phyloP scores from a whole-genome alignment of 2,888 invertebrate genomes.

The Orchesella flavescens region DNA sequence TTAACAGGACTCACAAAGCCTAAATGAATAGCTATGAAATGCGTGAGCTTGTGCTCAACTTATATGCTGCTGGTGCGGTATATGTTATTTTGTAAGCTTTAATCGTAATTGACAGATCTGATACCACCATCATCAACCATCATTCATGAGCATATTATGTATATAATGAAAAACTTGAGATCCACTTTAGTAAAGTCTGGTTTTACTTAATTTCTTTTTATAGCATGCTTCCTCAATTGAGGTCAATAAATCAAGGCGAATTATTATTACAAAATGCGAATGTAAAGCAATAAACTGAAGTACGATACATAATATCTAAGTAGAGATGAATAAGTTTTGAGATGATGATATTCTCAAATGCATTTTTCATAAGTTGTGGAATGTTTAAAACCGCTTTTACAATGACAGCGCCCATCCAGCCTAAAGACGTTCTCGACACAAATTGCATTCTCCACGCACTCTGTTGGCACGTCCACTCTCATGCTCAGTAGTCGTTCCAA shows the following conservation, averaged over 20 bases:
- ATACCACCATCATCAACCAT: neutral
- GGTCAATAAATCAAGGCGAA: conserved; percentile 60
- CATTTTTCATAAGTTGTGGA: neutral
- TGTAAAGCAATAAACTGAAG: neutral
- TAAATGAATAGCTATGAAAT: too few relatives aligned
- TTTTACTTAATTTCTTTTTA: neutral
- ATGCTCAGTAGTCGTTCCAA: conserved; percentile 34
- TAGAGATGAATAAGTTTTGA: neutral
- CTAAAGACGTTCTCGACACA: conserved; percentile 55
- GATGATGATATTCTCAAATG: neutral
- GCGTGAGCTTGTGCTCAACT: neutral
- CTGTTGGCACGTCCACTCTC: conserved; percentile 47
- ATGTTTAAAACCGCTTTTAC: conserved; percentile 43
- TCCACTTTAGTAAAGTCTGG: conserved; percentile 26
- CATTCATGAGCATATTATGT: neutral
- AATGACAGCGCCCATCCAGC: conserved; percentile 61
- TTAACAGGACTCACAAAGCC: neutral
- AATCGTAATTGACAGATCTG: conserved; percentile 56
- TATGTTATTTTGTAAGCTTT: conserved; percentile 12
- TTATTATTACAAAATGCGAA: conserved; percentile 17
- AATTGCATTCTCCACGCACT: conserved; percentile 50
- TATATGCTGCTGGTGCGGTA: too few relatives aligned
- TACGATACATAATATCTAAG: neutral
- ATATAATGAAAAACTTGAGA: conserved; percentile 35
- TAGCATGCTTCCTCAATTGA: conserved; percentile 28